A percentile compares a stretch with the other conserved stretches of the same genome.
phyloP scores from a whole-genome alignment of 1,140 invertebrate species.

The Holcopasites calliopsidis region DNA sequence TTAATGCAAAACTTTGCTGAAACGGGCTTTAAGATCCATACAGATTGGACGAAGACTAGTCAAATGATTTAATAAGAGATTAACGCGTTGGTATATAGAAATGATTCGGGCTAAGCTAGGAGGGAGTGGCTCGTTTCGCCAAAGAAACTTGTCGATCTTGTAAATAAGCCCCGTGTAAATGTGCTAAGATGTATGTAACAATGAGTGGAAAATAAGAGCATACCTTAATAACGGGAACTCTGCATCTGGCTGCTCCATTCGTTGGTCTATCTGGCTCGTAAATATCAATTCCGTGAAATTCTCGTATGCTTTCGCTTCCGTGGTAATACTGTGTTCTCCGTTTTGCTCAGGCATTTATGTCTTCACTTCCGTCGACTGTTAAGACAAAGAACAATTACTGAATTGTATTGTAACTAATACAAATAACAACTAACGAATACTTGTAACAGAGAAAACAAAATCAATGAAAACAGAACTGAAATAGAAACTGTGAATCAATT shows the following conservation, averaged over 20 bases:
- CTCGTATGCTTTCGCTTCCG: too few species aligned
- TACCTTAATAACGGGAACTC: too few species aligned
- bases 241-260: too few species aligned
- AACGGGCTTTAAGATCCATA: too few species aligned
- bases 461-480: slow-evolving; percentile 8
- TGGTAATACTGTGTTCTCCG: too few species aligned
- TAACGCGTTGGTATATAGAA: slow-evolving; percentile 11
- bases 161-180: slow-evolving; percentile 41
- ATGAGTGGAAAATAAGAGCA: slow-evolving; percentile 1
- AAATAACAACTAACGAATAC: background rate
- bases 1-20: too few species aligned
- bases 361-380: too few species aligned
- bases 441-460: background rate
- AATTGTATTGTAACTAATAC: background rate
- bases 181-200: slow-evolving; percentile 24
- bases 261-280: too few species aligned
- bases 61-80: slow-evolving; percentile 47
- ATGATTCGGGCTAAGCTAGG: slow-evolving; percentile 31
- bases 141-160: slow-evolving; percentile 23
- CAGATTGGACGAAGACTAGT: too few species aligned
- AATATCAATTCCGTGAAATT: too few species aligned
- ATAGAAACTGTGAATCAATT: background rate
- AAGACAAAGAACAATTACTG: too few species aligned
- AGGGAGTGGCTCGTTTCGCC: slow-evolving; percentile 1
- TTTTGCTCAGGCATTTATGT: too few species aligned